Evolutionary conservation across 1,140 invertebrate species (phyloP), one percentile per base, ranked within the genome.

Genomic region (Drosophila punjabiensis): DNA sequence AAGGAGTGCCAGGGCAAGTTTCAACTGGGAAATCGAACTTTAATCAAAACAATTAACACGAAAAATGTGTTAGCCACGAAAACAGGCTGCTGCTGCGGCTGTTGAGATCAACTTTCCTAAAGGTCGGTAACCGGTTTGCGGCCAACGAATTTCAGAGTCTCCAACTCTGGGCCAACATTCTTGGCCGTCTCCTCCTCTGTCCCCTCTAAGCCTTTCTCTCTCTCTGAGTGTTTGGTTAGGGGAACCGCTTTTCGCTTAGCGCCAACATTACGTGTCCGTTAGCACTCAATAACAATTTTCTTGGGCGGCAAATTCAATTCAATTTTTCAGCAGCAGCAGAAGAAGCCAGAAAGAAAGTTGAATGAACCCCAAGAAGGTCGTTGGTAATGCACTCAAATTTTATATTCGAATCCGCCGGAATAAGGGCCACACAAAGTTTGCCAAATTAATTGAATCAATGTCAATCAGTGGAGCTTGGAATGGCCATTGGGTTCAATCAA

Each of bases 71-170:
- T 32, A 41, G 45, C 65, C 50, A 58, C 76, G 45, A 70, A 70
- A 82, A 76, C 53, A 16, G 41, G 63, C 43, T 75, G 41, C 56
- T 24, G 53, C 41, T 45, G 59, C n/a, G 41, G 62, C n/a, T 18
- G 47, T 5, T 39, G 35, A 39, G 55, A 74, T 78, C 84, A 88
- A 88, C 84, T 88, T 88, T 88, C 84, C 85, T 90, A 79, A 87
- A 88, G 85, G 85, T 88, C 85, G 81, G 78, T 85, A 89, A 88
- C 85, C 85, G 85, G 85, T 88, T 88, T 81, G 52, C 47, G 48
- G 45, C 61, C 32, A 68, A 82, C 50, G 37, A 66, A 69, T 82
- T 59, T 66, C 32, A 20, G 64, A 61, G 61, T 45, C 39, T 52
- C 41, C 41, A 56, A 66, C 66, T 75, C 70, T 76, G 73, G 69